Evolutionary conservation across 30 jellyfish, hydroid and myxozoan species (phyloP), one percentile per base, ranked within the genome.

Genomic region (Cassiopea andromeda): DNA sequence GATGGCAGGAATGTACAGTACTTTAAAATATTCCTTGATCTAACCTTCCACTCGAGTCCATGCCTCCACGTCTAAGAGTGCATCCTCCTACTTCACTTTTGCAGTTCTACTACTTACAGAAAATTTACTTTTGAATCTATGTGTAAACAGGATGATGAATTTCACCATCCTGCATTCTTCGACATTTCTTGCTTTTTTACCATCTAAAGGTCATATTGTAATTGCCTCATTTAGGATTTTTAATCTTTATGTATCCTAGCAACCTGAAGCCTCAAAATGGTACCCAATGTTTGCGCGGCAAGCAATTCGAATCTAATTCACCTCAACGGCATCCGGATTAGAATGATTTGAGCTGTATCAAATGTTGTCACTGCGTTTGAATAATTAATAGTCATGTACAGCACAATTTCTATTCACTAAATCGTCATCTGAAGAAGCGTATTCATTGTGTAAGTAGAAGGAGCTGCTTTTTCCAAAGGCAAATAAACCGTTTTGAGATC

Each of bases 281-380:
- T 61, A 59, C 2, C 46, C 72, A 46, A 60, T 80, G 77, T 66
- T 81, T 81, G 90, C 89, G 90, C 90, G 90, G 90, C 60, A 81
- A 81, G 73, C n/a, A 38, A 12, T 66, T 19, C 75, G 12, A 54
- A 15, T 78, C 50, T 64, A 80, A 81, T 81, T 81, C 90, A 81
- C 68, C 46, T 80, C 89, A 80, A 80, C 61, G 66, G 79, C 64
- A 54, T 3, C 12, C 64, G 64, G 7, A 3, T 54, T 10, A 6
- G 12, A 54, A 54, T 54, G 7, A 0, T 54, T 54, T 54, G 7
- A 10, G 64, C 12, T 54, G 64, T 54, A 54, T 54, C 64, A 54
- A 6, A 6, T 54, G 7, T 54, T 54, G 64, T 54, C 12, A 3
- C 12, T 6, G 64, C 64, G 10, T 54, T 54, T 54, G 64, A 54